Evolutionary conservation across 2,888 invertebrate genomes (phyloP).

Genomic region (Aplocera efformata): DNA sequence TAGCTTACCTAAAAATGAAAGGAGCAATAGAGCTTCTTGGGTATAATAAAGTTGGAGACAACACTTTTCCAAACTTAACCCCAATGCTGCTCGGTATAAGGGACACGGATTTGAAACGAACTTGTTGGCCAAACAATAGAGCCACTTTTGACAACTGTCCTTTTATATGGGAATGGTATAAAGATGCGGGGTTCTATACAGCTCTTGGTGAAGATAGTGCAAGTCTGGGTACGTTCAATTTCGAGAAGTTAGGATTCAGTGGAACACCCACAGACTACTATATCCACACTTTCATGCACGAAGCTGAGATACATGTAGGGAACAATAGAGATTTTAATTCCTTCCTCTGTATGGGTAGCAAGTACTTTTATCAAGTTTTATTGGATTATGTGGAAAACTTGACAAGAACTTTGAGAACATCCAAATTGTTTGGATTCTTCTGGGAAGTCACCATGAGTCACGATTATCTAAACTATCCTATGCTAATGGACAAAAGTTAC

Average conservation of each 20-base stretch:
- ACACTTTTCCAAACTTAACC: constrained; percentile 94
- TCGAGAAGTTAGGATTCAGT: constrained; percentile 86
- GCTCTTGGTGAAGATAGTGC: constrained; percentile 92
- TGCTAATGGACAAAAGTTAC: constrained; percentile 85
- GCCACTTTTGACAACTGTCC: constrained; percentile 88
- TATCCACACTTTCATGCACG: constrained; percentile 86
- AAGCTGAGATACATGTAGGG: constrained; percentile 84
- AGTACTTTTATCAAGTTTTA: constrained; percentile 85
- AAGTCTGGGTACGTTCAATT: constrained; percentile 89
- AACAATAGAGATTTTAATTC: constrained; percentile 83
- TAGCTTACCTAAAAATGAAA: constrained; percentile 80
- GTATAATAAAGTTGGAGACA: constrained; percentile 96
- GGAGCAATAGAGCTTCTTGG: constrained; percentile 90
- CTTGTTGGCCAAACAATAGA: constrained; percentile 81
- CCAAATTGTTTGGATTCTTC: constrained; percentile 89
- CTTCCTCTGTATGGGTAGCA: constrained; percentile 84
- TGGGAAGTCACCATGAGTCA: constrained; percentile 93
- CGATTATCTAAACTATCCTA: constrained; percentile 90
- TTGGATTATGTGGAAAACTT: constrained; percentile 86
- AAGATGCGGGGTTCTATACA: constrained; percentile 86
- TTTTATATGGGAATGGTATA: constrained; percentile 91
- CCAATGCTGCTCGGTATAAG: constrained; percentile 88
- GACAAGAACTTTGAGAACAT: constrained; percentile 76
- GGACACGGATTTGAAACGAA: constrained; percentile 81
- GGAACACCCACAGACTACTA: constrained; percentile 93